Evolutionary conservation across 2,888 invertebrate species (phyloP).

Genomic region (Chymomyza fuscimana): DNA sequence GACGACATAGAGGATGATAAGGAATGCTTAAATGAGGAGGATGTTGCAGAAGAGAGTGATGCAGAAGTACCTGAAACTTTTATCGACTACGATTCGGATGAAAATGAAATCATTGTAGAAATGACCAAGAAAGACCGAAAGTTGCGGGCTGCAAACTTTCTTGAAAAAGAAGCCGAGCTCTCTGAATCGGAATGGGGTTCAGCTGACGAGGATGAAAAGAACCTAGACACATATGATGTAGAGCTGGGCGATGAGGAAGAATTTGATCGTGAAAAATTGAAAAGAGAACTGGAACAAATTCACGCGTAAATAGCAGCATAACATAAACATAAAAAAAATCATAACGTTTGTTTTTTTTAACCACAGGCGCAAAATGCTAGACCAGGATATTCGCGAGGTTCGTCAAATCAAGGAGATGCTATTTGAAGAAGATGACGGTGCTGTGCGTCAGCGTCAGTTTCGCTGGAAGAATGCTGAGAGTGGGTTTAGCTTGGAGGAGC

Average conservation of each 20-base stretch:
- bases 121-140: constrained; percentile 76
- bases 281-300: constrained; percentile 89
- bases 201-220: constrained; percentile 92
- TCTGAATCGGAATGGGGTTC: constrained; percentile 95
- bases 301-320: constrained; percentile 85
- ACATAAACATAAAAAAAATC: background rate
- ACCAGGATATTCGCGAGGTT: constrained; percentile 93
- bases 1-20: constrained; percentile 32
- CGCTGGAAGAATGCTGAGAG: constrained; percentile 90
- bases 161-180: constrained; percentile 94
- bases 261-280: constrained; percentile 88
- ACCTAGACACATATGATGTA: constrained; percentile 88
- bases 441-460: constrained; percentile 89
- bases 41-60: constrained; percentile 42
- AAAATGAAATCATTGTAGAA: constrained; percentile 85
- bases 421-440: constrained; percentile 92
- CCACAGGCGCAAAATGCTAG: constrained; percentile 87
- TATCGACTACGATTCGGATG: constrained; percentile 91
- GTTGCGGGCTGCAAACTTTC: constrained; percentile 84
- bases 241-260: constrained; percentile 92
- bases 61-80: constrained; percentile 79
- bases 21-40: background rate
- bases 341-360: background rate
- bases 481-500: constrained; percentile 73
- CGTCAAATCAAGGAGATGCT: constrained; percentile 91